These are phyloP conservation scores for Spondyliosoma cantharus DNA, from an alignment of 2,797 vertebrate genomes.

Conservation along the genomic window DNA sequence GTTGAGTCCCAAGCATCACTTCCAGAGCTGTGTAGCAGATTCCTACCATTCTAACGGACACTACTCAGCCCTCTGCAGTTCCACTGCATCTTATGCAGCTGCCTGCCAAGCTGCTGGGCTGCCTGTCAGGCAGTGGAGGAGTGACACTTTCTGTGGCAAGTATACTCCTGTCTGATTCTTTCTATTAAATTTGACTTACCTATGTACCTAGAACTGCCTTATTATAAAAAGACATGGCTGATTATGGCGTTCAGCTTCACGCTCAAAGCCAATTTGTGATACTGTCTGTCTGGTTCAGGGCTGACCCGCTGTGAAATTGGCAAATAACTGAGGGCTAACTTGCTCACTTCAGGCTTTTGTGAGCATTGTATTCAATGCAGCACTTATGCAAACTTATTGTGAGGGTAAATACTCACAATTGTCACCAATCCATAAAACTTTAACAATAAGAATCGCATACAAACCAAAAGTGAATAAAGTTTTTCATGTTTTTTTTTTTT, in stretches of 20 bases:
- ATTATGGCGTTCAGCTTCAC: not conserved
- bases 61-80: constrained; percentile 70
- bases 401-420: not conserved
- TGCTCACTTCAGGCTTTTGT: constrained; percentile 17
- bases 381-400: not conserved
- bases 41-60: constrained; percentile 75
- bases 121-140: constrained; percentile 75
- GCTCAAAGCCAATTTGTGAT: not conserved
- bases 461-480: not conserved
- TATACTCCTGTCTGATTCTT: constrained; percentile 2
- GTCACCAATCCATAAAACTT: not conserved
- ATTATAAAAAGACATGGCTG: not conserved
- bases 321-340: not conserved
- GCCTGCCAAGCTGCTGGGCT: constrained; percentile 79
- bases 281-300: not conserved
- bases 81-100: constrained; percentile 73
- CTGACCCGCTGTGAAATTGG: not conserved
- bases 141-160: constrained; percentile 80
- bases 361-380: not conserved
- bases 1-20: constrained; percentile 69
- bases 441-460: not conserved
- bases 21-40: constrained; percentile 75
- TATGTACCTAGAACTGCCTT: too few relatives aligned
- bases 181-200: not conserved
- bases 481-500: not conserved